Evolutionary conservation across 1,140 invertebrate genomes (phyloP), one percentile per base, ranked within the genome.

Genomic region (Delia radicum): DNA sequence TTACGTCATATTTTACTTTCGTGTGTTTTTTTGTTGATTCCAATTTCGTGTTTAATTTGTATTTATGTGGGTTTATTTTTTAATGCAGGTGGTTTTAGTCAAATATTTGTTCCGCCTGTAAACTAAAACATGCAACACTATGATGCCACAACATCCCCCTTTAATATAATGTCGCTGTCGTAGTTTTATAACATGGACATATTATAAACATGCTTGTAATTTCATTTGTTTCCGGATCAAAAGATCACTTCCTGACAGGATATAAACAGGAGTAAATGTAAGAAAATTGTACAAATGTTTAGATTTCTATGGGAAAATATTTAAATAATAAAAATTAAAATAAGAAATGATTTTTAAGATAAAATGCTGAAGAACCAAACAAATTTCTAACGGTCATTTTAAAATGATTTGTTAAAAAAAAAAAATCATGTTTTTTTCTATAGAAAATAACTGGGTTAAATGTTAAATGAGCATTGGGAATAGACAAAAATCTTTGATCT

Each of bases 181-280:
- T 29, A 12, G 10, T 13, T 65, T 13, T 18, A 69, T 33, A 33
- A 29, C 65, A 21, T 69, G 65, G 29, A 69, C 31, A n/a, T 69
- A 63, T 24, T 24, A 5, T 6, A 65, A 27, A 73, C 27, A 65
- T 77, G 71, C 73, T 75, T 65, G 73, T 77, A 81, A 80, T 83
- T 84, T 84, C 81, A 82, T 55, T 81, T 78, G 82, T 83, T 84
- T 84, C 82, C 82, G 82, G 82, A 84, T 84, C 82, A 83, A 84
- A 82, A 82, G 82, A 84, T 83, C 82, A 82, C 29, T 80, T 84
- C 82, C 82, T 84, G 82, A 69, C 77, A 73, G 75, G 78, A 79
- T 80, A 78, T 83, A 79, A 55, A 78, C 82, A 81, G 82, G 82
- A 83, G 82, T 81, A 84, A 81, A 84, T 82, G 81, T 82, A 42